Percentiles rank a stretch among this genome's conserved stretches.
These are phyloP conservation scores for Kryptolebias marmoratus DNA, from an alignment of 2,113 vertebrate species.

Conservation along the genomic window DNA sequence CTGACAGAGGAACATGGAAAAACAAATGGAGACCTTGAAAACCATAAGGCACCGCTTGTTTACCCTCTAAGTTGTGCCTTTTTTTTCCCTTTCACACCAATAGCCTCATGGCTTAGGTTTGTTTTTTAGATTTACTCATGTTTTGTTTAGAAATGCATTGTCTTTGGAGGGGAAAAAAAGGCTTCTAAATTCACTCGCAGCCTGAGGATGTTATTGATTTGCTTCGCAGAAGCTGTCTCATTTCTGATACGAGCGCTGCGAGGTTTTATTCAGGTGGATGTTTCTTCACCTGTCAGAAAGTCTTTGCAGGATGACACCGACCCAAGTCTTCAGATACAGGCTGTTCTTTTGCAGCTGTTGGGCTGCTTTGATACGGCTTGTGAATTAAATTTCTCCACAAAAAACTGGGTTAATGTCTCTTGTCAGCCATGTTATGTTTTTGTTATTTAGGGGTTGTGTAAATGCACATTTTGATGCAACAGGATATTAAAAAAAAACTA, in stretches of 20 bases:
- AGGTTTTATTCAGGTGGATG: constrained; percentile 63
- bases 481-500: neutral
- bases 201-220: constrained; percentile 76
- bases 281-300: constrained; percentile 71
- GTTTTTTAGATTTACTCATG: constrained; percentile 45
- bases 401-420: constrained; percentile 3
- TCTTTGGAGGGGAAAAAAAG: constrained; percentile 27
- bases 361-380: constrained; percentile 16
- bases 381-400: constrained; percentile 11
- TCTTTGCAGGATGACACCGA: constrained; percentile 52
- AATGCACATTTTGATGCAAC: constrained; percentile 7
- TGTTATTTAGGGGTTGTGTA: neutral
- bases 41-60: constrained; percentile 77
- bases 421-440: neutral
- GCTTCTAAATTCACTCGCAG: constrained; percentile 61
- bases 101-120: constrained; percentile 38
- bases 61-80: constrained; percentile 69
- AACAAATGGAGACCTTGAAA: constrained; percentile 83
- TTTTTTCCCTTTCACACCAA: constrained; percentile 7
- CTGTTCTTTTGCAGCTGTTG: constrained; percentile 30
- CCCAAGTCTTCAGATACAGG: constrained; percentile 30
- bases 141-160: constrained; percentile 54
- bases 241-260: constrained; percentile 57
- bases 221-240: constrained; percentile 68
- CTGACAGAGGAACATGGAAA: constrained; percentile 77